Conservation (phyloP, 2,888 invertebrate genomes). For the Caenorhabditis macrosperma region DNA sequence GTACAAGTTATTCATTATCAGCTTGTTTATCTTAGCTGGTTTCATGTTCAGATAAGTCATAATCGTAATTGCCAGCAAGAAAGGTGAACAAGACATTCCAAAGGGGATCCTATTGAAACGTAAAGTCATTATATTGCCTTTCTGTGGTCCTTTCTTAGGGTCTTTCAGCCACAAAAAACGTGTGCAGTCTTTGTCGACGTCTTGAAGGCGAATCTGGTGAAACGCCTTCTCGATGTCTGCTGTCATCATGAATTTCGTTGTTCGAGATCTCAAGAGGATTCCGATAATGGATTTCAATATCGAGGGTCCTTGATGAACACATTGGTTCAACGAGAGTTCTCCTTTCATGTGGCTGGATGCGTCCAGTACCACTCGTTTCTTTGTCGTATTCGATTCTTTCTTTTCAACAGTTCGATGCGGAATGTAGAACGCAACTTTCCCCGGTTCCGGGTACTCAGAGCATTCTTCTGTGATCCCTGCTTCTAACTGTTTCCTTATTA, state of each 20-base stretch:
- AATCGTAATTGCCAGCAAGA: conserved; percentile 58
- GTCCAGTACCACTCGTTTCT: too few species aligned
- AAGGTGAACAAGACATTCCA: conserved; percentile 45
- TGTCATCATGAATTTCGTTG: conserved; percentile 24
- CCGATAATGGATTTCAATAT: too few species aligned
- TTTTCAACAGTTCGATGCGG: too few species aligned
- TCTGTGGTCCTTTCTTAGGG: conserved; percentile 9
- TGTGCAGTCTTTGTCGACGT: conserved; percentile 55
- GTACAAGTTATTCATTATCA: conserved; percentile 28
- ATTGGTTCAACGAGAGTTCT: too few species aligned
- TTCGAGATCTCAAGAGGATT: conserved; percentile 52
- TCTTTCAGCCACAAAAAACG: conserved; percentile 67
- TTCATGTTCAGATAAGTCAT: not conserved
- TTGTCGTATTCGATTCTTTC: too few species aligned
- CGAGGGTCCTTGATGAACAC: too few species aligned
- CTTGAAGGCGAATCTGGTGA: conserved; percentile 57
- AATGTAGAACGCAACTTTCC: too few species aligned
- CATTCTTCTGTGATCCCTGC: too few species aligned
- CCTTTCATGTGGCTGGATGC: too few species aligned
- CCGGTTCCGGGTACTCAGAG: too few species aligned
- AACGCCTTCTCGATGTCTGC: conserved; percentile 71
- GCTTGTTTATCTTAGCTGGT: not conserved
- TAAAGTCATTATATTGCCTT: conserved; percentile 26
- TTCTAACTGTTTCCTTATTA: too few species aligned
- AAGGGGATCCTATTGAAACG: conserved; percentile 64